Conservation (phyloP, 2,113 vertebrate genomes). For the Drymodes brunneopygia region DNA sequence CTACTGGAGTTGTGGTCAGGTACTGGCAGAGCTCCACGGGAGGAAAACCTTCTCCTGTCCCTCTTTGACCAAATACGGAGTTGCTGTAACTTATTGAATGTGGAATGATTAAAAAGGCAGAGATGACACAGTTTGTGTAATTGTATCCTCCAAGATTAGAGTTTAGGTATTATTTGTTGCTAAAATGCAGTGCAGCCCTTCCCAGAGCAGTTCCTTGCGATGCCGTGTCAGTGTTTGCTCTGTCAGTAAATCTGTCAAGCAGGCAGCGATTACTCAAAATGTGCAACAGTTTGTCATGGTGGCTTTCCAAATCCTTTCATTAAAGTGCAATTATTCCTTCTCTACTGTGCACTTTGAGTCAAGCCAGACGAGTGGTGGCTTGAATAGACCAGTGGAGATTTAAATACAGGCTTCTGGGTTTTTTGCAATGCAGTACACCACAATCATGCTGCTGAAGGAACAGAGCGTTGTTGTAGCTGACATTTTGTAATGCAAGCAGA, state of each 20-base stretch:
- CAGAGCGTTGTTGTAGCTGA: background rate
- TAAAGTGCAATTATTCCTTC: slow-evolving; percentile 40
- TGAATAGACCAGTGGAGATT: background rate
- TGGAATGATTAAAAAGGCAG: background rate
- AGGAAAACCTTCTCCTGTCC: background rate
- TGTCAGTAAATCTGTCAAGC: slow-evolving; percentile 22
- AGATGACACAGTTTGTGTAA: background rate
- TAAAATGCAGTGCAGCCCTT: background rate
- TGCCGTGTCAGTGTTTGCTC: background rate
- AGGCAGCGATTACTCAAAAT: background rate
- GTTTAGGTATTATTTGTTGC: background rate
- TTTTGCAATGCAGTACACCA: background rate
- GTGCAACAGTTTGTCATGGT: background rate
- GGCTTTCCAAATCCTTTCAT: slow-evolving; percentile 43
- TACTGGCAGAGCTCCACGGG: slow-evolving; percentile 15
- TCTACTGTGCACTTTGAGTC: slow-evolving; percentile 14
- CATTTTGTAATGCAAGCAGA: background rate
- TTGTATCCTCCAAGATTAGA: background rate
- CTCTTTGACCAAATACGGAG: slow-evolving; percentile 1
- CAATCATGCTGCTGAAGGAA: background rate
- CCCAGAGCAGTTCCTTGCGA: background rate
- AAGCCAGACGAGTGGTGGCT: slow-evolving; percentile 2
- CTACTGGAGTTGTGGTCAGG: slow-evolving; percentile 17
- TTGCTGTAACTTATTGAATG: background rate
- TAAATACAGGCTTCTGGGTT: background rate